Base-by-base conservation (phyloP, 2,113 vertebrate species). In the Sigmodon hispidus region DNA sequence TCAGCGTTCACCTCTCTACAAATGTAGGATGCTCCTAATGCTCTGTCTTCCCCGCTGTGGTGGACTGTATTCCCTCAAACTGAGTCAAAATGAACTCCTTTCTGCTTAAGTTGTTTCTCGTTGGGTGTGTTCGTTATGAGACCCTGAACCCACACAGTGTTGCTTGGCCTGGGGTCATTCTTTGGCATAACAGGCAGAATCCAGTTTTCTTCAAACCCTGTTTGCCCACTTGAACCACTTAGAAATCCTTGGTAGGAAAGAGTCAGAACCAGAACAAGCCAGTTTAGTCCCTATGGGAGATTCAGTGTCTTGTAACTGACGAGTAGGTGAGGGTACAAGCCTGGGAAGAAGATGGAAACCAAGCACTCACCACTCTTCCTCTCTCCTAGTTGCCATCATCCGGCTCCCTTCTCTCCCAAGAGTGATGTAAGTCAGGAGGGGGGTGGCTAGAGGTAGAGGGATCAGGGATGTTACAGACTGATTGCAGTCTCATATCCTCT, bases 101-200 rank as follows among this genome's bases (percentile, higher is more conserved):
- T 1, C 22, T 61, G 22, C 40, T 31, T n/a, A 17, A 83, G 55
- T 61, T 5, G 57, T n/a, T 83, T 61, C 24, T 61, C 31, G 45
- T 21, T 13, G 16, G 9, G n/a, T 43, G 43, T 2, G 22, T 17
- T 17, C 48, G 15, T n/a, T 6, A 7, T 22, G 17, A 73, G 52
- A 22, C 50, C 73, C 69, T 26, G 7, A 31, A 4, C 36, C 40
- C 15, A 2, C 1, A 0, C n/a, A 6, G 7, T 0, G 1, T 36
- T 52, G 29, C 40, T 6, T 24, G 61, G 12, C 15, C 8, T 6
- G 43, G 69, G 57, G 67, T 15, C 31, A 52, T 36, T 72, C 11
- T 79, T 3, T 17, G 67, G 22, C 17, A 31, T 7, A 5, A 10
- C 6, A 7, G 50, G 43, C 40, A 26, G 45, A 65, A 19, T 12